These are phyloP conservation scores for Drosophila cardini DNA, from an alignment of 1,140 invertebrate genomes.

Conservation along the genomic window DNA sequence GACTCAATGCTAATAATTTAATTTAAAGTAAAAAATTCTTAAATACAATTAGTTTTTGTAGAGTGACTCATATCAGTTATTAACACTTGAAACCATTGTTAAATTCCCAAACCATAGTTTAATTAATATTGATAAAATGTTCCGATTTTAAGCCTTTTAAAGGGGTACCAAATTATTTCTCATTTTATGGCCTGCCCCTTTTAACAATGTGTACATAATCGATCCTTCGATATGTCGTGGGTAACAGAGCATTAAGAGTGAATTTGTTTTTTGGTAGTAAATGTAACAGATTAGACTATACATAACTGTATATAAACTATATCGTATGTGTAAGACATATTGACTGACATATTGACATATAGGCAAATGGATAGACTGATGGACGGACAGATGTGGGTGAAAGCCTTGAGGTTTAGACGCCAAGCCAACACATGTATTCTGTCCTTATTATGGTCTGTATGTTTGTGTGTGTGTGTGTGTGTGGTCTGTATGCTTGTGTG, in stretches of 20 bases:
- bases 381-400: constrained; percentile 21
- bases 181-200: too few relatives aligned
- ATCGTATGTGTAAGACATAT: constrained; percentile 12
- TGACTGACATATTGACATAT: constrained; percentile 69
- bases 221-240: constrained; percentile 16
- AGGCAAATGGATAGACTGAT: constrained; percentile 14
- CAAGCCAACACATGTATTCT: constrained; percentile 48
- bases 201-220: constrained; percentile 33
- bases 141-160: too few relatives aligned
- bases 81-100: too few relatives aligned
- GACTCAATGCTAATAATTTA: too few relatives aligned
- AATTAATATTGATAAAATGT: too few relatives aligned
- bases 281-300: constrained; percentile 46
- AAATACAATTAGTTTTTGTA: too few relatives aligned
- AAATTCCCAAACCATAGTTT: too few relatives aligned
- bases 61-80: too few relatives aligned
- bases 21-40: too few relatives aligned
- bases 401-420: constrained; percentile 25
- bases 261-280: constrained; percentile 47
- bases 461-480: constrained; percentile 25
- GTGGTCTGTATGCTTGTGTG: constrained; percentile 43
- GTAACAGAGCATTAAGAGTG: constrained; percentile 56
- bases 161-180: too few relatives aligned
- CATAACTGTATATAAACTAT: constrained; percentile 31
- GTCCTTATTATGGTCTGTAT: constrained; percentile 51